A percentile compares a stretch with the other conserved stretches of the same genome.
Evolutionary conservation across 64 coral and sea anemone species (phyloP).

Genomic region (Trachythela sp.): DNA sequence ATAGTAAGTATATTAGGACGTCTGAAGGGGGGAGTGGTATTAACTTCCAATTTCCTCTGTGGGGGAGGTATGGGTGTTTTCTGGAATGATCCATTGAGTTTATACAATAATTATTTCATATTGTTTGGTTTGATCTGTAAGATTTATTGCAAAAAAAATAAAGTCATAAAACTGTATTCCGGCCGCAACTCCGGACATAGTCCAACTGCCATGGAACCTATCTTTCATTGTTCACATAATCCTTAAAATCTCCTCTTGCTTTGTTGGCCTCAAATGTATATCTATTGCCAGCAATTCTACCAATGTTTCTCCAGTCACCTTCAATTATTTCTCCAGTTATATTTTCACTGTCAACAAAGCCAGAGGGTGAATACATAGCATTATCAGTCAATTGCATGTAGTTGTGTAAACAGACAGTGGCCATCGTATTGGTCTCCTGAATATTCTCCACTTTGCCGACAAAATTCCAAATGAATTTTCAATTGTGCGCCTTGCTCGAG

Average conservation of each 20-base stretch:
- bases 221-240: slow-evolving; percentile 22
- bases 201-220: slow-evolving; percentile 28
- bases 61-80: too few species aligned
- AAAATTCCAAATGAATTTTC: slow-evolving; percentile 30
- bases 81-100: too few species aligned
- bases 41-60: too few species aligned
- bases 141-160: too few species aligned
- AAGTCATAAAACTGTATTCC: too few species aligned
- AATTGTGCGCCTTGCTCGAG: slow-evolving; percentile 1
- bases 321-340: background rate
- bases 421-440: background rate
- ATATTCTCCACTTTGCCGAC: slow-evolving; percentile 4
- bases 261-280: slow-evolving; percentile 8
- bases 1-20: too few species aligned
- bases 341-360: too few species aligned
- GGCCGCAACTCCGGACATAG: too few species aligned
- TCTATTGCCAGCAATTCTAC: slow-evolving; percentile 10
- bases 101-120: too few species aligned
- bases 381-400: slow-evolving; percentile 16
- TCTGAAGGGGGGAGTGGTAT: too few species aligned
- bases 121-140: too few species aligned
- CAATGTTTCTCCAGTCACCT: slow-evolving; percentile 31
- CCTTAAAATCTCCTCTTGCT: slow-evolving; percentile 5
- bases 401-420: slow-evolving; percentile 26
- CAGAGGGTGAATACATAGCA: background rate